Conservation (phyloP, 2,797 vertebrate species). For the Hyperoplus immaculatus region DNA sequence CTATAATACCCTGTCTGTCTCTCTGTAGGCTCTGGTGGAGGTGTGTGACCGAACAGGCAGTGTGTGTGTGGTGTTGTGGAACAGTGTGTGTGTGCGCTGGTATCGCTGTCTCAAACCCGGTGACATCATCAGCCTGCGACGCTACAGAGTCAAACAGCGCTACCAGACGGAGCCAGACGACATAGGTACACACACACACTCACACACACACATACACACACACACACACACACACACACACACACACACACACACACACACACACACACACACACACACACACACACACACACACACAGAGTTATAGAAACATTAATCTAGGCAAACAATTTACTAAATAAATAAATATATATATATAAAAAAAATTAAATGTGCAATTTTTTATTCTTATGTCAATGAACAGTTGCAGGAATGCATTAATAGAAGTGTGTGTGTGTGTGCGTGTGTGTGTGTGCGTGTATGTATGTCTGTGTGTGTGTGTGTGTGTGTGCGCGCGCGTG, state of each 20-base stretch:
- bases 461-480: too few relatives aligned
- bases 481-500: too few relatives aligned
- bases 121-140: conserved; percentile 78
- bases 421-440: too few relatives aligned
- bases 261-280: too few relatives aligned
- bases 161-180: conserved; percentile 67
- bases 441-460: too few relatives aligned
- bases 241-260: background rate
- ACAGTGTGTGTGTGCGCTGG: conserved; percentile 83
- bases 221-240: background rate
- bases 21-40: conserved; percentile 77
- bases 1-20: background rate
- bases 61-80: conserved; percentile 84
- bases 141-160: conserved; percentile 79
- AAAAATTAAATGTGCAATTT: too few relatives aligned
- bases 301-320: too few relatives aligned
- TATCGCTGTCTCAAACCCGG: conserved; percentile 80
- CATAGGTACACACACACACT: conserved; percentile 71
- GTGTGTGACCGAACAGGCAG: conserved; percentile 79
- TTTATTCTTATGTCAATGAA: too few relatives aligned
- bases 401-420: too few relatives aligned
- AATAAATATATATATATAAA: too few relatives aligned
- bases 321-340: too few relatives aligned
- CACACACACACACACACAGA: too few relatives aligned
- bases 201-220: conserved; percentile 8